Evolutionary conservation across 2,888 invertebrate genomes (phyloP), one percentile per base, ranked within the genome.

Genomic region (Cerceris rybyensis): DNA sequence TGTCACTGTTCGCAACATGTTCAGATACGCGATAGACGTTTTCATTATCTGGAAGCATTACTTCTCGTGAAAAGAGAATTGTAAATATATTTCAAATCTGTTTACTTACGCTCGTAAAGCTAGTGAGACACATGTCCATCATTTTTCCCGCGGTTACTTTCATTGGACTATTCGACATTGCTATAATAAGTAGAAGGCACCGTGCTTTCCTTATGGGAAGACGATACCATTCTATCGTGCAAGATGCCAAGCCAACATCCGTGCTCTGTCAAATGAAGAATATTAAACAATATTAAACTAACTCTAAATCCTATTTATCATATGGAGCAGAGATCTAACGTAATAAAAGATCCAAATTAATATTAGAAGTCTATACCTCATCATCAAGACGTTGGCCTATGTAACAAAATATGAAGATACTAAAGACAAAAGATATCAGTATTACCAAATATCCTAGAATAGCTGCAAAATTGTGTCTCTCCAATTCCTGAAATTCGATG

Each of bases 101-200:
- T 41, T 58, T 54, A 87, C 86, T 79, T 80, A 88, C 89, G 13
- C 81, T 81, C 42, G 80, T 76, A 73, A 89, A 88, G 65, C 82
- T 85, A 13, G 57, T 75, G 8, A 88, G 52, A 6, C 89, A 88
- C 9, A 89, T 41, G 43, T 86, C 79, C 11, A 86, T 80, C 73
- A 89, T 81, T 81, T 86, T 88, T 49, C 87, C 66, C 0, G 82
- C 76, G 0, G 84, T 83, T 7, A 89, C 85, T 63, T 82, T 84
- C 5, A 80, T 70, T 0, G 88, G 88, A 57, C 11, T 28, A 63
- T 81, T 88, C 7, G 88, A 75, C 28, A 86, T 80, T 0, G 80
- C 55, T 6, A 89, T 81, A 39, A 89, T 71, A 41, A 88, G 52
- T 50, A 88, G 80, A 39, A 89, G 60, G 16, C 72, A 57, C 7